Evolutionary conservation across 2,113 vertebrate species (phyloP).

Genomic region (Nipponia nippon): DNA sequence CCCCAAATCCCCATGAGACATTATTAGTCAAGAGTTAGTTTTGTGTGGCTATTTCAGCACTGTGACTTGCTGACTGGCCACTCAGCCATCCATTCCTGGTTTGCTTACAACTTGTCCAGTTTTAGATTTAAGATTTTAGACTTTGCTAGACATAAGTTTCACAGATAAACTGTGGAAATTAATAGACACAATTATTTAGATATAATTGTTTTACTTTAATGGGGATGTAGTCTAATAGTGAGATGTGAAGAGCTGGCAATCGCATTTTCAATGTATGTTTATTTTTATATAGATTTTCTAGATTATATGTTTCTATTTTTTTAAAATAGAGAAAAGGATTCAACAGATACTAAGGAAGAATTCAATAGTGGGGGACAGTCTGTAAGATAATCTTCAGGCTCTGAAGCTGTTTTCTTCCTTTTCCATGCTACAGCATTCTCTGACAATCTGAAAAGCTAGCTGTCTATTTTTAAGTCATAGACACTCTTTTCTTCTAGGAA

Average conservation of each 20-base stretch:
- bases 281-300: not conserved
- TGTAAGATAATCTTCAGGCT: not conserved
- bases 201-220: not conserved
- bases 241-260: not conserved
- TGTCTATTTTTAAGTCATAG: not conserved
- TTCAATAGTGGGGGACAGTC: not conserved
- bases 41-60: not conserved
- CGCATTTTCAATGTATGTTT: not conserved
- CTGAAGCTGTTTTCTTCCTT: not conserved
- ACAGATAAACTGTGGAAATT: not conserved
- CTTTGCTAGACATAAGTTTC: not conserved
- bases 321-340: not conserved
- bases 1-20: not conserved
- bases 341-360: not conserved
- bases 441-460: not conserved
- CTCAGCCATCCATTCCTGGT: not conserved
- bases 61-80: not conserved
- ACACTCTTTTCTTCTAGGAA: not conserved
- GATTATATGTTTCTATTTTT: not conserved
- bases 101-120: not conserved
- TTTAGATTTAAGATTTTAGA: not conserved
- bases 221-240: not conserved
- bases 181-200: not conserved
- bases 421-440: not conserved
- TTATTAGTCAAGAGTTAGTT: not conserved